Conservation (phyloP, 2,113 vertebrate genomes). For the Thamnophis sirtalis region DNA sequence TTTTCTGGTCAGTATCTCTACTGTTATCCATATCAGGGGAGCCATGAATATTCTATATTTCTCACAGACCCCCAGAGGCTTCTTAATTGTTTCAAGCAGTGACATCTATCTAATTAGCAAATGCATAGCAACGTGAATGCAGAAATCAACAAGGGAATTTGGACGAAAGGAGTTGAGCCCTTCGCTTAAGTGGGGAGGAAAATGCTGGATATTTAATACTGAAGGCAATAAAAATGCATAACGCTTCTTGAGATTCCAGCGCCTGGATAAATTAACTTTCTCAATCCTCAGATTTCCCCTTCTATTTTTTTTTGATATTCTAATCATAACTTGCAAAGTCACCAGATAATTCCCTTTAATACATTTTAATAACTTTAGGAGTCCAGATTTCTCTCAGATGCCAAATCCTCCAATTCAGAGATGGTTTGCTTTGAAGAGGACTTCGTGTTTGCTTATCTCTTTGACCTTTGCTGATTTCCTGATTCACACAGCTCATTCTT, state of each 20-base stretch:
- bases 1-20: slow-evolving; percentile 3
- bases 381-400: slow-evolving; percentile 62
- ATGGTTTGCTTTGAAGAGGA: slow-evolving; percentile 62
- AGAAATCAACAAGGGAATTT: slow-evolving; percentile 60
- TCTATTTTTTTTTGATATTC: slow-evolving; percentile 13
- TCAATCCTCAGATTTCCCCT: slow-evolving; percentile 28
- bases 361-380: slow-evolving; percentile 72
- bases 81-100: slow-evolving; percentile 23
- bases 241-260: slow-evolving; percentile 69
- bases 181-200: slow-evolving; percentile 57
- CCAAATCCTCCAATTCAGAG: slow-evolving; percentile 64
- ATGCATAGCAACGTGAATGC: slow-evolving; percentile 24
- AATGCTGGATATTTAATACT: slow-evolving; percentile 68
- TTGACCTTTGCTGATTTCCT: slow-evolving; percentile 56
- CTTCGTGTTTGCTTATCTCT: slow-evolving; percentile 59
- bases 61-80: not conserved
- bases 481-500: slow-evolving; percentile 37
- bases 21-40: not conserved
- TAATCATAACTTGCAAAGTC: slow-evolving; percentile 70
- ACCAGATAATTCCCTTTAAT: slow-evolving; percentile 73
- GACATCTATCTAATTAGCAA: slow-evolving; percentile 11
- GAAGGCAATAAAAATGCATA: slow-evolving; percentile 60
- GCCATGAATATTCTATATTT: not conserved
- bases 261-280: slow-evolving; percentile 69
- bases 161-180: slow-evolving; percentile 50